These are phyloP conservation scores for Cyanoramphus novaezelandiae DNA, from an alignment of 2,113 vertebrate species.

Conservation along the genomic window DNA sequence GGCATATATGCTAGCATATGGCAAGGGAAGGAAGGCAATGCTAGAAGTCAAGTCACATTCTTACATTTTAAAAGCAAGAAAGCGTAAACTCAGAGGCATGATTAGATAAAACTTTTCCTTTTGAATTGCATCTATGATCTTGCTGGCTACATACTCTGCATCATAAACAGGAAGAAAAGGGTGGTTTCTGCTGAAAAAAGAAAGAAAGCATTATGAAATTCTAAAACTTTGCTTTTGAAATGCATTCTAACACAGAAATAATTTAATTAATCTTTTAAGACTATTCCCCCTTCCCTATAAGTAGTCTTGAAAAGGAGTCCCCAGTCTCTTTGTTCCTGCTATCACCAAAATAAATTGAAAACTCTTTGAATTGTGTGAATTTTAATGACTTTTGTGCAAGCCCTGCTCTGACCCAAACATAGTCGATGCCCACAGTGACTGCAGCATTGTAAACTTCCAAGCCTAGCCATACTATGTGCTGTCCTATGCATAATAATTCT, in stretches of 20 bases:
- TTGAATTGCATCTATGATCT: slow-evolving; percentile 81
- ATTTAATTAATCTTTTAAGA: neutral
- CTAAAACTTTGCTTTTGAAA: neutral
- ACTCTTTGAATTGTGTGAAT: neutral
- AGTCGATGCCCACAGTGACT: neutral
- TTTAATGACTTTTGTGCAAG: neutral
- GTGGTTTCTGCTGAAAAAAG: slow-evolving; percentile 70
- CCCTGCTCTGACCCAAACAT: neutral
- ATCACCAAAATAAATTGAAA: neutral
- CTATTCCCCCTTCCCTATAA: neutral
- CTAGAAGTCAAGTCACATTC: neutral
- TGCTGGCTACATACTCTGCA: slow-evolving; percentile 73
- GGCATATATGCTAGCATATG: neutral
- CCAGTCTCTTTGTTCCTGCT: neutral
- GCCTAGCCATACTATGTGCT: neutral
- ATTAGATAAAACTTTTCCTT: slow-evolving; percentile 80
- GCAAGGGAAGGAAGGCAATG: neutral
- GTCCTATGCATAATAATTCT: neutral
- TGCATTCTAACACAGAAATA: neutral
- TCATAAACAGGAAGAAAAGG: slow-evolving; percentile 79
- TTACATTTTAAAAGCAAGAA: slow-evolving; percentile 81
- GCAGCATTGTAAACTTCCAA: neutral
- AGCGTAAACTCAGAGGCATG: slow-evolving; percentile 72
- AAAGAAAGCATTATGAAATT: neutral
- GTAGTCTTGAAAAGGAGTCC: neutral